Percentiles rank a stretch among this genome's conserved stretches.
Conservation (phyloP, 1,140 invertebrate species). For the Gonioctena quinquepunctata region DNA sequence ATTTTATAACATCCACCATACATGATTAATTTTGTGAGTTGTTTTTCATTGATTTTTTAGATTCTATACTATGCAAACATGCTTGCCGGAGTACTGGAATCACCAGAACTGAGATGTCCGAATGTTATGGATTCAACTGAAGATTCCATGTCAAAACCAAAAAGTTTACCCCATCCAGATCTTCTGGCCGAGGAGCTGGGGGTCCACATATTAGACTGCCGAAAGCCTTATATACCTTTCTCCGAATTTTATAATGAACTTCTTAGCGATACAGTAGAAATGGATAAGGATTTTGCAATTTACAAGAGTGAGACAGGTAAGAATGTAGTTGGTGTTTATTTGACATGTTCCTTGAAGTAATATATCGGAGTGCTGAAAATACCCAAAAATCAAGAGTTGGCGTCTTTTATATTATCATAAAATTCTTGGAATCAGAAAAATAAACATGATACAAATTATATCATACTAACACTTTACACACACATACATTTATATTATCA, state of each 20-base stretch:
- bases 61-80: conserved; percentile 91
- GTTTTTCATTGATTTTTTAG: too few relatives aligned
- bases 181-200: conserved; percentile 63
- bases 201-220: conserved; percentile 77
- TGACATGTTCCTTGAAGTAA: too few relatives aligned
- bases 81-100: conserved; percentile 78
- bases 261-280: conserved; percentile 87
- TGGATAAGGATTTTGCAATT: conserved; percentile 90
- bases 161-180: conserved; percentile 40
- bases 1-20: too few relatives aligned
- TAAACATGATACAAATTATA: too few relatives aligned
- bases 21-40: too few relatives aligned
- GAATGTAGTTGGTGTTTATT: too few relatives aligned
- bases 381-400: too few relatives aligned
- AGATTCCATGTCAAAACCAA: conserved; percentile 10
- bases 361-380: too few relatives aligned
- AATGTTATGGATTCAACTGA: conserved; percentile 23
- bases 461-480: too few relatives aligned
- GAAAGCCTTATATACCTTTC: conserved; percentile 80
- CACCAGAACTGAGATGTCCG: conserved; percentile 63
- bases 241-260: conserved; percentile 93
- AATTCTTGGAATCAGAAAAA: too few relatives aligned
- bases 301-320: conserved; percentile 70
- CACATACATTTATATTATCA: too few relatives aligned
- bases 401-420: too few relatives aligned